A percentile compares a stretch with the other conserved stretches of the same genome.
These are phyloP conservation scores for Eira barbara DNA, from an alignment of 2,113 vertebrate genomes.

Conservation along the genomic window DNA sequence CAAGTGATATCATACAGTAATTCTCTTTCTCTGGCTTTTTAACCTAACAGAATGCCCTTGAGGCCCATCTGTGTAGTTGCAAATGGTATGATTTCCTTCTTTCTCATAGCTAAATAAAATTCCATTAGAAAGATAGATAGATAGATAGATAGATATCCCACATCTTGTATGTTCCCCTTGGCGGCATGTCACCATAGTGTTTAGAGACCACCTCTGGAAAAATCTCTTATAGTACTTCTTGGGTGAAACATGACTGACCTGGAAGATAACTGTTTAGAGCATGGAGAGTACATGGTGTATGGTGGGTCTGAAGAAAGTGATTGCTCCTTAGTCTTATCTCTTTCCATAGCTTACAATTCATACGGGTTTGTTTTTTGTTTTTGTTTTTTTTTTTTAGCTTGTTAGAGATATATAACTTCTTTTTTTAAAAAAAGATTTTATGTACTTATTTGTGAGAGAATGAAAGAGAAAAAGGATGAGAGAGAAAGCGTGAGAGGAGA, in stretches of 20 bases:
- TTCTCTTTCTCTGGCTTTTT: background rate
- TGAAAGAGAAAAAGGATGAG: too few species aligned
- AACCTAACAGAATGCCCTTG: background rate
- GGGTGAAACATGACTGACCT: slow-evolving; percentile 90
- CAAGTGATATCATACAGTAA: background rate
- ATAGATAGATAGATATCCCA: background rate
- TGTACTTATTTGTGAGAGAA: too few species aligned
- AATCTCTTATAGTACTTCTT: slow-evolving; percentile 89
- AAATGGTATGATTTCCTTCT: background rate
- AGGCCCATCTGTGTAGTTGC: background rate
- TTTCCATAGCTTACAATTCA: slow-evolving; percentile 80
- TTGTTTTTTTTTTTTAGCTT: slow-evolving; percentile 52
- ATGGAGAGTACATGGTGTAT: slow-evolving; percentile 91
- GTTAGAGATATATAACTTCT: background rate
- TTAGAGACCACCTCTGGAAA: slow-evolving; percentile 94
- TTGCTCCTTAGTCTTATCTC: slow-evolving; percentile 76
- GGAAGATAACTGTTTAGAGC: slow-evolving; percentile 94
- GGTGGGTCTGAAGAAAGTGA: slow-evolving; percentile 80
- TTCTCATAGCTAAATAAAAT: background rate
- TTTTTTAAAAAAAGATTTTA: too few species aligned
- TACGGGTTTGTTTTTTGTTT: background rate
- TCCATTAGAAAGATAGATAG: background rate
- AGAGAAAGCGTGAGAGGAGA: too few species aligned
- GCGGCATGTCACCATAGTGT: slow-evolving; percentile 91
- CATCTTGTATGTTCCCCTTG: slow-evolving; percentile 87